Evolutionary conservation across 2,113 vertebrate genomes (phyloP).

Genomic region (Oreamnos americanus): DNA sequence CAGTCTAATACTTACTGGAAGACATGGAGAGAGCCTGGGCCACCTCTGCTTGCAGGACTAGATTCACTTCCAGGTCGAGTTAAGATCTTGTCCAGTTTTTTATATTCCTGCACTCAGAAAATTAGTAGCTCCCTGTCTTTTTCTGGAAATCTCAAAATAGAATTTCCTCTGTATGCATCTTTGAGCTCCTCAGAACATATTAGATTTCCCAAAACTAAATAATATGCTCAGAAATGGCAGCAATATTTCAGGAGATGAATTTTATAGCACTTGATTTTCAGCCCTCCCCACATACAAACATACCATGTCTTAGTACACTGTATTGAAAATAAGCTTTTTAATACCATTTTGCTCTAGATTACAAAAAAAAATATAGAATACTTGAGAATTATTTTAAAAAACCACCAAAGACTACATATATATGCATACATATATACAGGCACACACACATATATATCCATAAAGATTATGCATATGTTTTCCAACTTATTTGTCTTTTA

Average conservation of each 20-base stretch:
- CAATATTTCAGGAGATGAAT: conserved; percentile 16
- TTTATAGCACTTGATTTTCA: neutral
- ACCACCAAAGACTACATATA: neutral
- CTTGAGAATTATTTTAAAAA: neutral
- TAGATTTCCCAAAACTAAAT: neutral
- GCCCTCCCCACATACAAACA: neutral
- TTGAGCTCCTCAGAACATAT: neutral
- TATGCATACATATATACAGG: neutral
- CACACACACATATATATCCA: neutral
- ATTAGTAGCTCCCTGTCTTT: neutral
- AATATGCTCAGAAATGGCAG: neutral
- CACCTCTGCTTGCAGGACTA: neutral
- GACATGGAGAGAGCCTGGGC: neutral
- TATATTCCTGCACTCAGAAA: neutral
- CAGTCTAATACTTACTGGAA: neutral
- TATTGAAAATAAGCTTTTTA: neutral
- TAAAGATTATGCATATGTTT: neutral
- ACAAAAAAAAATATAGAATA: neutral
- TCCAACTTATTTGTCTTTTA: conserved; percentile 18
- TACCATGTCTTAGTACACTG: neutral
- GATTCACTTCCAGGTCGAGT: neutral
- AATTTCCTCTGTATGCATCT: neutral
- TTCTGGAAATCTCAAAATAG: neutral
- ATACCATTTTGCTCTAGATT: neutral
- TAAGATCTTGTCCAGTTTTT: neutral